These are phyloP conservation scores for Pogona vitticeps DNA, from an alignment of 2,113 vertebrate species.

Conservation along the genomic window DNA sequence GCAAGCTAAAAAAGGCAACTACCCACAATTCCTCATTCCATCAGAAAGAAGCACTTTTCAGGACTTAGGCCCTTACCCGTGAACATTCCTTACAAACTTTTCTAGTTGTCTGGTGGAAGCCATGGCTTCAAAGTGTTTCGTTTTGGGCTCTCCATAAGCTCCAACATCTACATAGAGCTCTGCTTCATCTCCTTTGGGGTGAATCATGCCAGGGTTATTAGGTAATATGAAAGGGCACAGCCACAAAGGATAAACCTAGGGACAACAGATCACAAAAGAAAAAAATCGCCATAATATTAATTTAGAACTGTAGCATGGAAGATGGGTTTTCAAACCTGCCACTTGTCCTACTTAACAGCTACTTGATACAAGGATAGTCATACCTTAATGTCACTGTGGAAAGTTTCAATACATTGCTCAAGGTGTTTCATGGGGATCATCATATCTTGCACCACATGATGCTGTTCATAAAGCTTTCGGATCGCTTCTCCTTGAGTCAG, in stretches of 20 bases:
- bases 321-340: neutral
- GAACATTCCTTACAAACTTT: conserved; percentile 92
- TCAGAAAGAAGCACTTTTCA: neutral
- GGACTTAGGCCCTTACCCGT: conserved; percentile 83
- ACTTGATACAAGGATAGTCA: conserved; percentile 38
- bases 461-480: conserved; percentile 92
- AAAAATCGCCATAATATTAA: neutral
- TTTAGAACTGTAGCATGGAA: neutral
- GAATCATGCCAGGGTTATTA: conserved; percentile 92
- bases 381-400: conserved; percentile 90
- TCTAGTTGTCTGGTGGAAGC: conserved; percentile 91
- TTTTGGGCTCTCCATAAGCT: conserved; percentile 91
- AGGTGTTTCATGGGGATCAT: conserved; percentile 92
- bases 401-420: conserved; percentile 82
- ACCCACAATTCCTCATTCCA: neutral
- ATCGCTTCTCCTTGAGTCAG: conserved; percentile 97
- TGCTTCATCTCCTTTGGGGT: conserved; percentile 88
- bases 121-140: conserved; percentile 92
- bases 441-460: conserved; percentile 98
- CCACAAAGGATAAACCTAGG: conserved; percentile 97
- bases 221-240: conserved; percentile 92
- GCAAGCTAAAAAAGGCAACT: neutral
- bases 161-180: conserved; percentile 96
- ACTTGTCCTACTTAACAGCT: neutral
- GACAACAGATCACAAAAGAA: neutral